phyloP scores from a whole-genome alignment of 2,797 vertebrate species.

The Oophaga sylvatica region DNA sequence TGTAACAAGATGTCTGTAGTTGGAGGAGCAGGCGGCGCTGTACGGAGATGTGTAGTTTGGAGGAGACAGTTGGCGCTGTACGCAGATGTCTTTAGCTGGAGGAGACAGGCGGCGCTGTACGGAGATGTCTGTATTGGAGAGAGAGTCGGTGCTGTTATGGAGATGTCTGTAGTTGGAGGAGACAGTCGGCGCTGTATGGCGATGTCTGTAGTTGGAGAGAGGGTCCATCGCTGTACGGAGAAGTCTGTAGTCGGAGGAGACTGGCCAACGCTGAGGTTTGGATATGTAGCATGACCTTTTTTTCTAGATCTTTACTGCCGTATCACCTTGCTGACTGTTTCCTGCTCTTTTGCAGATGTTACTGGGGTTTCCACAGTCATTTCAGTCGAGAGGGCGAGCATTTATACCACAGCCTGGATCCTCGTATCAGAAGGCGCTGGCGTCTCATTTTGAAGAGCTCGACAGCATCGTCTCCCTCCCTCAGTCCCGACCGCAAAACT shows the following conservation, averaged over 20 bases:
- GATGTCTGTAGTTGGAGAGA: background rate
- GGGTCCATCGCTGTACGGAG: background rate
- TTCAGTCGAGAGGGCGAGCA: conserved; percentile 94
- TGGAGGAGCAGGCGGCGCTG: no score
- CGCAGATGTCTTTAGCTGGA: no score
- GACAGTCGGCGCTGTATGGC: background rate
- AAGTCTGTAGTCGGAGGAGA: background rate
- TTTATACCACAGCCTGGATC: conserved; percentile 91
- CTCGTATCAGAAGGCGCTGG: conserved; percentile 96
- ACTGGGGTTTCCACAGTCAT: conserved; percentile 96
- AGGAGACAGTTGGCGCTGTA: no score
- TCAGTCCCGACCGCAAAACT: conserved; percentile 94
- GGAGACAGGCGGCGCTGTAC: no score
- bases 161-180: no score
- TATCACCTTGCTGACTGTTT: background rate
- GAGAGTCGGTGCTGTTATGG: no score
- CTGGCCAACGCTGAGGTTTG: background rate
- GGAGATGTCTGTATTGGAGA: no score
- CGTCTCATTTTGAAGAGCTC: conserved; percentile 95
- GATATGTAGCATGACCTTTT: no score
- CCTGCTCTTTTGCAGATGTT: conserved; percentile 79
- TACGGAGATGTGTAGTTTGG: no score
- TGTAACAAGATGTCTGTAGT: no score
- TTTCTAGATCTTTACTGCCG: no score
- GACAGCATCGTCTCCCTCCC: conserved; percentile 94